Evolutionary conservation across 2,888 invertebrate genomes (phyloP), one percentile per base, ranked within the genome.

Genomic region (Lysandra bellargus): DNA sequence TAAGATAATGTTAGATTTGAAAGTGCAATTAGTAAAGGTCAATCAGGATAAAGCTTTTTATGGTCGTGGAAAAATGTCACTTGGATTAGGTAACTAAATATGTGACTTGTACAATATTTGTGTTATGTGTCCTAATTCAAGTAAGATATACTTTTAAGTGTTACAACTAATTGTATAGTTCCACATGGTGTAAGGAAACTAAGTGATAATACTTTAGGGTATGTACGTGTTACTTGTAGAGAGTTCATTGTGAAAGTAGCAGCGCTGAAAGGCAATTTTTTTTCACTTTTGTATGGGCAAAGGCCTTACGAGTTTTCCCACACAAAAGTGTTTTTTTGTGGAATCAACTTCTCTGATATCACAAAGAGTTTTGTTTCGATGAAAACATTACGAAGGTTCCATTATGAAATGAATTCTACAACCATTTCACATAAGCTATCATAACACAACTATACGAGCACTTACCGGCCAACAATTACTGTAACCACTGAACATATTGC

Each of bases 401-500:
- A 44, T 9, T 49, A 49, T 49, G 9, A 49, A 49, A 49, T 49
- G 49, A 53, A 57, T 57, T 17, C 57, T 57, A 57, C 4, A 57
- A 3, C 17, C 57, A 57, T 57, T 57, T 14, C 12, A 17, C 57
- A 57, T 57, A 57, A 57, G 57, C 17, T 17, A 57, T 57, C 57
- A 23, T 17, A 74, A n/a, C 30, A 53, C 49, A 74, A 33, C 44
- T 30, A 78, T 30, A 80, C 33, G 57, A 80, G 53, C 53, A 78
- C 78, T 49, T 79, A 60, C 23, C 64, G 64, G 53, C 61, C 76
- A 80, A 80, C 80, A 78, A 78, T 80, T 80, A 80, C 69, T 78
- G 80, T 78, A 78, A 17, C 49, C 44, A 80, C 61, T 78, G 30
- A 80, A 78, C 78, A 53, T 76, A 80, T 78, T 74, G 49, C n/a